A percentile compares a stretch with the other conserved stretches of the same genome.
These are phyloP conservation scores for Actinia tenebrosa DNA, from an alignment of 64 coral and sea anemone species.

Conservation along the genomic window DNA sequence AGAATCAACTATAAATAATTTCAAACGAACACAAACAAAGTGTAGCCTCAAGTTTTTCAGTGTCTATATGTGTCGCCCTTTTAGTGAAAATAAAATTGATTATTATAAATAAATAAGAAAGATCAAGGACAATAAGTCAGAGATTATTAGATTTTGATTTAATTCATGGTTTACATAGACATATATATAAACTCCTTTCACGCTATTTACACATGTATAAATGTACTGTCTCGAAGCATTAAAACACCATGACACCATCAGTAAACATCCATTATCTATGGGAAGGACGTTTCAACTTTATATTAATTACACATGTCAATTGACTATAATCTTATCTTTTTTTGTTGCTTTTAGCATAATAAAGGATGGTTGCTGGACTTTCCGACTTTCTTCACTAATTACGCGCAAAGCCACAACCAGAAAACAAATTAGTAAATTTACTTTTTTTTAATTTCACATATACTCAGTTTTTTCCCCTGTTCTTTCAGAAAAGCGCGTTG, in stretches of 20 bases:
- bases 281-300: neutral
- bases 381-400: no score
- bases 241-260: neutral
- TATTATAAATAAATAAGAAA: neutral
- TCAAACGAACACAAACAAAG: no score
- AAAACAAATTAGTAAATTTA: no score
- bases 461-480: no score
- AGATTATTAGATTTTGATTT: neutral
- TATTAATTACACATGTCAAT: neutral
- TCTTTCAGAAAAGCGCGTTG: neutral
- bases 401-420: no score
- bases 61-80: no score
- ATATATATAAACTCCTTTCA: neutral
- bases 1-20: no score
- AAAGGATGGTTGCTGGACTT: no score
- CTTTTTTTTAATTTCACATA: no score
- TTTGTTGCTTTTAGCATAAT: neutral
- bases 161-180: neutral
- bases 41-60: no score
- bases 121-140: neutral
- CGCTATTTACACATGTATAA: slow-evolving; percentile 2
- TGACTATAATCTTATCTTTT: neutral
- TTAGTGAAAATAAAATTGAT: neutral
- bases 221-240: neutral
- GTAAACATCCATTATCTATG: neutral